A percentile compares a stretch with the other conserved stretches of the same genome.
Evolutionary conservation across 2,797 vertebrate species (phyloP).

Genomic region (Bothrops alternatus): DNA sequence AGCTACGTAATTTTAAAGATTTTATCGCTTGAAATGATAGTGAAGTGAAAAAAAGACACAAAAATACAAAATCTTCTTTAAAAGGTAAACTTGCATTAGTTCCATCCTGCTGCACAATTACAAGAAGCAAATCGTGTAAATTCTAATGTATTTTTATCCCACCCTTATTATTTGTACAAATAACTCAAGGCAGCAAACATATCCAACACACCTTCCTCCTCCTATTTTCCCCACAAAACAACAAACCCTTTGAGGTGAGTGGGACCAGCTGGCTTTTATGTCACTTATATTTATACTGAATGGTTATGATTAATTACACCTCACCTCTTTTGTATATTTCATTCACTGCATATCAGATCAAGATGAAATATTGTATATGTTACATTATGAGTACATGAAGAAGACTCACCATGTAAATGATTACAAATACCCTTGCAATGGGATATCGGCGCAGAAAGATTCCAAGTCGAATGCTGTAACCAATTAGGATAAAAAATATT

Average conservation of each 20-base stretch:
- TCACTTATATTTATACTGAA: not conserved
- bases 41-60: not conserved
- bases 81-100: not conserved
- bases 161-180: not conserved
- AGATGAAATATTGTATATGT: not conserved
- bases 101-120: not conserved
- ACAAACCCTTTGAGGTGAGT: not conserved
- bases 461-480: conserved; percentile 88
- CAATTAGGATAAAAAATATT: not conserved
- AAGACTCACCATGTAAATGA: conserved; percentile 93
- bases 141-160: not conserved
- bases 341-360: not conserved
- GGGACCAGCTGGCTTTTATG: not conserved
- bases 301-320: conserved; percentile 1
- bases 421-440: conserved; percentile 90
- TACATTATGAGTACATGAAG: conserved; percentile 8
- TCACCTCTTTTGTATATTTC: conserved; percentile 24
- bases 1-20: not conserved
- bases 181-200: not conserved
- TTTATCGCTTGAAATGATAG: not conserved
- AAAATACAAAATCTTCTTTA: not conserved
- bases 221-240: not conserved
- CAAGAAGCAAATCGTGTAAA: conserved; percentile 18
- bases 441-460: conserved; percentile 96
- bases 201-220: not conserved